Conservation (phyloP, 2,888 invertebrate species). For the Drosophila pseudotakahashii region DNA sequence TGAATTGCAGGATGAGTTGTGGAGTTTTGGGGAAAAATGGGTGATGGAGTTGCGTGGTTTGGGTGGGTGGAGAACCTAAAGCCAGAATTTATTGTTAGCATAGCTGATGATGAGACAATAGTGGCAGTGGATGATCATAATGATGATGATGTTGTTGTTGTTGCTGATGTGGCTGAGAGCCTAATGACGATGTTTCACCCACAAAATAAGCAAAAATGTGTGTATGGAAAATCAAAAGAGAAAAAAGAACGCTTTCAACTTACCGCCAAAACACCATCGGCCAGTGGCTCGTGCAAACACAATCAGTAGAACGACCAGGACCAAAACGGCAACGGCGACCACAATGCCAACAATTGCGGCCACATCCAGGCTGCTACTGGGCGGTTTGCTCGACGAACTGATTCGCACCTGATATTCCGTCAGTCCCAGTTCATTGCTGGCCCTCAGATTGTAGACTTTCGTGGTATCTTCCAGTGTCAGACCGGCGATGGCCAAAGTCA, state of each 20-base stretch:
- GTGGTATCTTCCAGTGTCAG: slow-evolving; percentile 91
- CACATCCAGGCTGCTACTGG: slow-evolving; percentile 89
- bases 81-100: slow-evolving; percentile 74
- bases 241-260: slow-evolving; percentile 82
- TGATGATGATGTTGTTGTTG: slow-evolving; percentile 29
- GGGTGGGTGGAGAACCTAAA: slow-evolving; percentile 26
- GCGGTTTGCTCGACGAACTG: slow-evolving; percentile 88
- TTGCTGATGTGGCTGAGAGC: slow-evolving; percentile 45
- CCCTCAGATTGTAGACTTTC: slow-evolving; percentile 88
- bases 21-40: slow-evolving; percentile 8
- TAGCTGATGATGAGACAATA: slow-evolving; percentile 67
- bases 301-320: slow-evolving; percentile 89
- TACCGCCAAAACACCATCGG: slow-evolving; percentile 95
- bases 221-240: slow-evolving; percentile 5
- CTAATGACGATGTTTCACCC: slow-evolving; percentile 52
- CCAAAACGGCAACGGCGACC: slow-evolving; percentile 88
- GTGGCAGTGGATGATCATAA: slow-evolving; percentile 28
- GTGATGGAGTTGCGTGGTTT: slow-evolving; percentile 12
- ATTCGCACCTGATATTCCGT: slow-evolving; percentile 88
- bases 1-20: slow-evolving; percentile 39
- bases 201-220: slow-evolving; percentile 52
- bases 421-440: slow-evolving; percentile 88
- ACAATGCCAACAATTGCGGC: slow-evolving; percentile 91
- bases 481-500: slow-evolving; percentile 88
- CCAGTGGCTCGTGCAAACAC: slow-evolving; percentile 91